Conservation (phyloP, 2,113 vertebrate genomes). For the Bubo bubo region DNA sequence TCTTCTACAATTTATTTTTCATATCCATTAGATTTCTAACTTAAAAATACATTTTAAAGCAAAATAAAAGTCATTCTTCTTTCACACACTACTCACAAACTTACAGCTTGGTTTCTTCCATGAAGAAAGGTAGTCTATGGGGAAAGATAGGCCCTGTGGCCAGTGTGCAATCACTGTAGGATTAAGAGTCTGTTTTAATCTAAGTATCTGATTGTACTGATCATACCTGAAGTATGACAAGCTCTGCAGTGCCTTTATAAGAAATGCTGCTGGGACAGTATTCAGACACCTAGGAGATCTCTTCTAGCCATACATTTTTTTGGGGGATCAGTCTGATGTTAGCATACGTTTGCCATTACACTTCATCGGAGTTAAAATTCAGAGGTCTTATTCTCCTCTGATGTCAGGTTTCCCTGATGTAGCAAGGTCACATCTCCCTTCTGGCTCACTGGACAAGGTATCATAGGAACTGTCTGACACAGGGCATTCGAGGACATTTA, state of each 20-base stretch:
- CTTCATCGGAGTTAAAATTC: neutral
- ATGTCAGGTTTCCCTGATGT: neutral
- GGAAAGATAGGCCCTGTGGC: neutral
- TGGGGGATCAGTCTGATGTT: neutral
- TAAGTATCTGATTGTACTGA: neutral
- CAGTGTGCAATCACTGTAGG: neutral
- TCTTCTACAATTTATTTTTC: neutral
- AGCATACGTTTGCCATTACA: neutral
- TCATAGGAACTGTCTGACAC: neutral
- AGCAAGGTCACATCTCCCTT: neutral
- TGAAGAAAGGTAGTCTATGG: neutral
- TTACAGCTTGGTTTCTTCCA: neutral
- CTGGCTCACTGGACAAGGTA: neutral
- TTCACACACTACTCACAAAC: neutral
- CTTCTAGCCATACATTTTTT: neutral
- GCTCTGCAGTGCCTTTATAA: neutral
- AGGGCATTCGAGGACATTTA: neutral
- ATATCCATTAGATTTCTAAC: neutral
- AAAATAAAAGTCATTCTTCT: neutral
- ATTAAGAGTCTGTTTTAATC: neutral
- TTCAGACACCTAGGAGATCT: neutral
- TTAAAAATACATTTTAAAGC: neutral
- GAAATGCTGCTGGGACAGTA: neutral
- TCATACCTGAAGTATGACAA: neutral
- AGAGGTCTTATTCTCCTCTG: neutral